phyloP scores from a whole-genome alignment of 2,113 vertebrate genomes.

The Mastomys coucha region DNA sequence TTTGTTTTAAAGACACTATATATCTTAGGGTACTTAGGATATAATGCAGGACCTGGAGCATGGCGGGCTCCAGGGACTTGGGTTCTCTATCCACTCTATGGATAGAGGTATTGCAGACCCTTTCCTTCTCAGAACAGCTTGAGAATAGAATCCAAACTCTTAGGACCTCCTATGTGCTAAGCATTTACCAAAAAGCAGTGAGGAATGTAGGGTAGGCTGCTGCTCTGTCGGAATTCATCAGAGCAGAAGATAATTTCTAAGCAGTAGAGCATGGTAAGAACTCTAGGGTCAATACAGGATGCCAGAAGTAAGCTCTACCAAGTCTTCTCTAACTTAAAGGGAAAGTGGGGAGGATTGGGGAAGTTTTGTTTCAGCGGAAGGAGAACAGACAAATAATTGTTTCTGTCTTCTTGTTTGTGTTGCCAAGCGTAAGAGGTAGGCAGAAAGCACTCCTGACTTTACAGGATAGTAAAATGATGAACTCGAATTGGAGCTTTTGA shows the following conservation, averaged over 20 bases:
- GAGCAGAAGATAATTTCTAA: neutral
- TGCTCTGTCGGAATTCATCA: neutral
- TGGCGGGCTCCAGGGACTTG: neutral
- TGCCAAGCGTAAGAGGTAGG: neutral
- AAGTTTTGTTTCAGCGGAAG: neutral
- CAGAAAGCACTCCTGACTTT: neutral
- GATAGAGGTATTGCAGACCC: neutral
- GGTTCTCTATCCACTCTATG: neutral
- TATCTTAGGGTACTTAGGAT: neutral
- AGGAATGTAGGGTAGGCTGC: neutral
- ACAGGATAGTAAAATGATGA: neutral
- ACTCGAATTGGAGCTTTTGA: neutral
- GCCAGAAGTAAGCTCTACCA: neutral
- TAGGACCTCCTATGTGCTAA: neutral
- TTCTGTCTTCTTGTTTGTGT: neutral
- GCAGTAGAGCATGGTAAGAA: neutral
- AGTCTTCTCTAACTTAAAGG: neutral
- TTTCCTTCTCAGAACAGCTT: slow-evolving; percentile 2
- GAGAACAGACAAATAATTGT: neutral
- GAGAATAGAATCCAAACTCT: slow-evolving; percentile 41
- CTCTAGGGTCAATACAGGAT: neutral
- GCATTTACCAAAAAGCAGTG: neutral
- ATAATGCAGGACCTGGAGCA: neutral
- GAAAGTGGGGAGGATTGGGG: neutral
- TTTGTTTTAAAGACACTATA: neutral